Evolutionary conservation across 1,140 invertebrate genomes (phyloP).

Genomic region (Ceratina australensis): DNA sequence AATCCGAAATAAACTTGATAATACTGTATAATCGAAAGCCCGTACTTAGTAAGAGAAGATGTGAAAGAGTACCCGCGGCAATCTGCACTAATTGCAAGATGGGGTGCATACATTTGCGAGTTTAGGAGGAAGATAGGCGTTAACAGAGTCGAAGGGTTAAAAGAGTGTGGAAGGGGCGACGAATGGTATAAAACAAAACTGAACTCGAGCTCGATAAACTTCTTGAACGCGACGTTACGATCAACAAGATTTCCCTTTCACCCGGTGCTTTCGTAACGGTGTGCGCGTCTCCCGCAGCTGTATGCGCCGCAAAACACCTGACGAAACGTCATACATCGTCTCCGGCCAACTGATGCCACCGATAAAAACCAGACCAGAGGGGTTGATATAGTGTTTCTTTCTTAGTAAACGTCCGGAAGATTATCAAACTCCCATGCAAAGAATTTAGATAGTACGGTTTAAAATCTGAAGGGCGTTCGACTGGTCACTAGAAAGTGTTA

Average conservation of each 20-base stretch:
- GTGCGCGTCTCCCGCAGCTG: slow-evolving; percentile 4
- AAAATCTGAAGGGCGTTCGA: too few species aligned
- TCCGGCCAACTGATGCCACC: slow-evolving; percentile 34
- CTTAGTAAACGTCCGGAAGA: too few species aligned
- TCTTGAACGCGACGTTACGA: slow-evolving; percentile 32
- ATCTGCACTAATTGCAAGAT: neutral
- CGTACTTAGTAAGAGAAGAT: too few species aligned
- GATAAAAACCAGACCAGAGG: slow-evolving; percentile 25
- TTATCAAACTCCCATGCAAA: too few species aligned
- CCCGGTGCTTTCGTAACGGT: slow-evolving; percentile 37
- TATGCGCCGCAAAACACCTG: slow-evolving; percentile 46
- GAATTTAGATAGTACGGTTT: too few species aligned
- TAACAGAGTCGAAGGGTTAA: neutral
- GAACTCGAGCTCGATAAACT: slow-evolving; percentile 22
- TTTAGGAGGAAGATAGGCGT: neutral
- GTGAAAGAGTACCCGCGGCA: neutral
- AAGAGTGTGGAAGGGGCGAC: slow-evolving; percentile 4
- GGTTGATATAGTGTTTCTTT: neutral
- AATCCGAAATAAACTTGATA: too few species aligned
- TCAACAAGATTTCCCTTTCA: slow-evolving; percentile 59
- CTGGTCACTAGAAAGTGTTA: neutral
- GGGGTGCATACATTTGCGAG: slow-evolving; percentile 24
- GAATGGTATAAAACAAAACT: slow-evolving; percentile 16
- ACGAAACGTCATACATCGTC: slow-evolving; percentile 44
- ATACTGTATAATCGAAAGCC: too few species aligned